Evolutionary conservation across 2,888 invertebrate genomes (phyloP), one percentile per base, ranked within the genome.

Genomic region (Drosophila paranaensis): DNA sequence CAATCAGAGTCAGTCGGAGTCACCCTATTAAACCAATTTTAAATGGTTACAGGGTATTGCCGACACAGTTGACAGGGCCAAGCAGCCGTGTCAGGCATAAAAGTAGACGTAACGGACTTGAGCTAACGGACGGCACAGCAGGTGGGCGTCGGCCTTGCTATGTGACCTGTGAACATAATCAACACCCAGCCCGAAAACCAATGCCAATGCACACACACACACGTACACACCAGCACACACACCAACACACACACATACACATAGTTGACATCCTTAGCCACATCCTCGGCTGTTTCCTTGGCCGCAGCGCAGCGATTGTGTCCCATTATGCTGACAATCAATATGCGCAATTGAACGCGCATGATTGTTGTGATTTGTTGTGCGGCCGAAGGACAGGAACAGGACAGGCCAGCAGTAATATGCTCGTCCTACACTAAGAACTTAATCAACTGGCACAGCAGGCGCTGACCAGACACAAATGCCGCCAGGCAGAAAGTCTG

Each of bases 341-440:
- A 80, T 86, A 86, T 82, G 85, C 88, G 76, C 89, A 90, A 90
- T 90, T 89, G 88, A 82, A 77, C 82, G 72, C 71, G 60, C 72
- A 69, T 79, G 80, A 87, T 87, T 84, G 80, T 86, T 83, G 78
- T 86, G 82, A 89, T 84, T 85, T 85, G 78, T 69, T 55, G 72
- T 35, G 51, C 42, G 48, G 46, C 16, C 71, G 60, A n/a, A 10
- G 39, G 11, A 43, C 11, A 43, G 43, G 20, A 1, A 6, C 42
- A 42, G 20, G 20, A 20, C 16, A 42, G 10, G 42, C 30, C 43
- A 25, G 16, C 60, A 42, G 39, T 46, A 40, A 65, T 65, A 50
- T 3, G 33, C 55, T 43, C 14, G 11, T 27, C 14, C 42, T 39
- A 25, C 40, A 14, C 46, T 16, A 33, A 62, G 48, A 62, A 67